Conservation (phyloP, 2,888 invertebrate genomes). For the Eurois occulta region DNA sequence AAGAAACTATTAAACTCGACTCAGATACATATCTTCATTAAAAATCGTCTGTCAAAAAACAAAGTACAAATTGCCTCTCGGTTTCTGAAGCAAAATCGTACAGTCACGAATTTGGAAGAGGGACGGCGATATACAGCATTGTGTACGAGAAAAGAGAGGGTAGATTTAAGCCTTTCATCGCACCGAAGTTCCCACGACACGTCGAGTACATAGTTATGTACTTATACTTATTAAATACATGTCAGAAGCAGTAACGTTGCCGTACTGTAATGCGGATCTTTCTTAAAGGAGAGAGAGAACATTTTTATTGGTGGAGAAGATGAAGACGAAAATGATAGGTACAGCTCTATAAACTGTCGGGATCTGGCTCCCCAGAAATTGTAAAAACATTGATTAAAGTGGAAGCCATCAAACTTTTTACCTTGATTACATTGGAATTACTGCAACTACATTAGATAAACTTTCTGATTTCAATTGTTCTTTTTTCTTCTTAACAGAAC, state of each 20-base stretch:
- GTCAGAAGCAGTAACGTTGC: conserved; percentile 30
- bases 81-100: conserved; percentile 79
- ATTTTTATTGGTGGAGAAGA: too few species aligned
- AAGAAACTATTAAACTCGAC: conserved; percentile 44
- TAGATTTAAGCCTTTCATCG: conserved; percentile 70
- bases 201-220: conserved; percentile 54
- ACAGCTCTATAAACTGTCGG: neutral
- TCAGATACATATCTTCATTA: conserved; percentile 74
- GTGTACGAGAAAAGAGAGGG: conserved; percentile 59
- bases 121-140: conserved; percentile 60
- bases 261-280: neutral
- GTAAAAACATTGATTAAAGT: neutral
- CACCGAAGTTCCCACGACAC: conserved; percentile 79
- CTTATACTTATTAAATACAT: conserved; percentile 40
- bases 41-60: conserved; percentile 74
- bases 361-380: neutral
- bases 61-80: conserved; percentile 75
- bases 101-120: conserved; percentile 84
- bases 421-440: neutral
- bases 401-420: neutral
- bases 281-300: too few species aligned
- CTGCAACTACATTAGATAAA: neutral
- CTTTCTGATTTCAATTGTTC: too few species aligned
- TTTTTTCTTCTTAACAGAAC: neutral
- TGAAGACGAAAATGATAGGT: neutral